These are phyloP conservation scores for Micromys minutus DNA, from an alignment of 2,113 vertebrate species.

Conservation along the genomic window DNA sequence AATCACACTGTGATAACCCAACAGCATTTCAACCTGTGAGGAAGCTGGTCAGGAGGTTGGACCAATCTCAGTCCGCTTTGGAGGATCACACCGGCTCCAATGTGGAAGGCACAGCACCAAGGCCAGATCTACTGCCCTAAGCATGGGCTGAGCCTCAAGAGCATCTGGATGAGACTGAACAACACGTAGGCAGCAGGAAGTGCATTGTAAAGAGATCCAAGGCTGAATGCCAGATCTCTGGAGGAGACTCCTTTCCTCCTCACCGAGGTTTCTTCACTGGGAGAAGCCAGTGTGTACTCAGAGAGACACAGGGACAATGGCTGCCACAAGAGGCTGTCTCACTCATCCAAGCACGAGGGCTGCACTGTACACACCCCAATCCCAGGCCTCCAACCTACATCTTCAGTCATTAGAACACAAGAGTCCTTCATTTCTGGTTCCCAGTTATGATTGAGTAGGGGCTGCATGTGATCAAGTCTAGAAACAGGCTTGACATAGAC, in stretches of 20 bases:
- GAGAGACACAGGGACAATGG: background rate
- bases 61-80: too few relatives aligned
- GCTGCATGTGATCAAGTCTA: too few relatives aligned
- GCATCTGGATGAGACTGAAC: too few relatives aligned
- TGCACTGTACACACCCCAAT: too few relatives aligned
- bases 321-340: background rate
- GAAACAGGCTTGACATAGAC: background rate
- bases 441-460: background rate
- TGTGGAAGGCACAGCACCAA: background rate
- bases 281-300: background rate
- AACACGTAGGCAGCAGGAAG: background rate
- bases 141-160: too few relatives aligned
- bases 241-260: background rate
- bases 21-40: too few relatives aligned
- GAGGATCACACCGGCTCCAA: background rate
- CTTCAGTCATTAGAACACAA: background rate
- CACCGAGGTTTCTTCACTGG: background rate
- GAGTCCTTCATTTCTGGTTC: background rate
- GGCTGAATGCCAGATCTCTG: too few relatives aligned
- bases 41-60: too few relatives aligned
- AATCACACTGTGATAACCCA: too few relatives aligned
- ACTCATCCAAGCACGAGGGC: too few relatives aligned
- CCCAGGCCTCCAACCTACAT: background rate
- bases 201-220: background rate
- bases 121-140: background rate